Conservation (phyloP, 2,797 vertebrate species). For the Lithobates sylvaticus region DNA sequence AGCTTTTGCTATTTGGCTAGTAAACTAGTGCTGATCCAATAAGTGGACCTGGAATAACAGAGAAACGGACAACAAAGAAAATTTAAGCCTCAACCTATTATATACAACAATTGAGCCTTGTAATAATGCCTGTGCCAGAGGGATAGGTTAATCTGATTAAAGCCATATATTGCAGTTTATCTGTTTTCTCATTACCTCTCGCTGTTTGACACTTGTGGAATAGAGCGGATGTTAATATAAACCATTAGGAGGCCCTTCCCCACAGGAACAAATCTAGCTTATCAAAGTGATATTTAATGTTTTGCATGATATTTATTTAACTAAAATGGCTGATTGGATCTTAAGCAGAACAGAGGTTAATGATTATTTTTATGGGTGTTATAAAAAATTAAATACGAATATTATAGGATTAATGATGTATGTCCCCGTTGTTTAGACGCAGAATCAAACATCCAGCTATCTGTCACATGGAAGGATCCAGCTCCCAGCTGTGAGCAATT, state of each 20-base stretch:
- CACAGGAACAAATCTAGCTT: conserved; percentile 72
- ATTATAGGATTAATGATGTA: conserved; percentile 81
- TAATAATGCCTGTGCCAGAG: conserved; percentile 49
- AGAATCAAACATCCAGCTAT: conserved; percentile 74
- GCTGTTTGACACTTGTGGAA: conserved; percentile 72
- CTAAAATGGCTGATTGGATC: conserved; percentile 77
- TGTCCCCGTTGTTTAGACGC: conserved; percentile 75
- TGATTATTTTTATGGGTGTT: conserved; percentile 77
- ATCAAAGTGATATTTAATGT: conserved; percentile 77
- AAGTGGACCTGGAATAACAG: neutral
- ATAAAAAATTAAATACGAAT: conserved; percentile 78
- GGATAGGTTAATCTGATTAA: conserved; percentile 69
- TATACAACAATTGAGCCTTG: conserved; percentile 38
- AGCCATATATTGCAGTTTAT: conserved; percentile 65
- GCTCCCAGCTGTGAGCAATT: conserved; percentile 77
- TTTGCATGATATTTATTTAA: conserved; percentile 79
- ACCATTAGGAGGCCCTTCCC: conserved; percentile 70
- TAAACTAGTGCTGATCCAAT: no score
- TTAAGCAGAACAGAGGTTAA: conserved; percentile 80
- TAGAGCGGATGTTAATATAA: conserved; percentile 69
- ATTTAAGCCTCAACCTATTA: conserved; percentile 18
- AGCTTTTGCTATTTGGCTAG: no score
- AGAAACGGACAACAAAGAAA: conserved; percentile 22
- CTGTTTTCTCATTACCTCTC: conserved; percentile 63
- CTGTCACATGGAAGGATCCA: conserved; percentile 69